Evolutionary conservation across 1,140 invertebrate species (phyloP).

Genomic region (Lysiphlebus fabarum): DNA sequence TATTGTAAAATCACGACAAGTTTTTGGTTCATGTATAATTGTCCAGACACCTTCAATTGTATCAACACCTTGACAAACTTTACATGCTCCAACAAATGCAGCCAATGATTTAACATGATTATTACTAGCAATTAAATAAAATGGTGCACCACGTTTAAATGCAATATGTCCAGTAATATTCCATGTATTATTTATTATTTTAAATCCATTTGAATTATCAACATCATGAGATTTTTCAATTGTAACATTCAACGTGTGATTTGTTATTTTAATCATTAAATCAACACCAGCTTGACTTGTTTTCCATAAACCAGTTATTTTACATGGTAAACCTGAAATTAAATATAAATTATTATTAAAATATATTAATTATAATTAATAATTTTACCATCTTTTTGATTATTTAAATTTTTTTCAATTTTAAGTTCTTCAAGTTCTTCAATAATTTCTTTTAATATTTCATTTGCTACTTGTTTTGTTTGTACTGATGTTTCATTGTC

Average conservation of each 20-base stretch:
- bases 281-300: constrained; percentile 34
- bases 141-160: constrained; percentile 34
- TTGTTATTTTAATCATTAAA: constrained; percentile 36
- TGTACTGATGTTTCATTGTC: constrained; percentile 22
- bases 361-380: constrained; percentile 12
- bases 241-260: constrained; percentile 31
- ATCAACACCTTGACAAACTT: constrained; percentile 39
- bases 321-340: constrained; percentile 37
- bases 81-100: constrained; percentile 38
- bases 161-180: constrained; percentile 36
- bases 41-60: constrained; percentile 41
- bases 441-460: constrained; percentile 37
- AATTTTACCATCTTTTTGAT: constrained; percentile 25
- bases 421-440: constrained; percentile 37
- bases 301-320: constrained; percentile 38
- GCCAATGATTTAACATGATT: constrained; percentile 36
- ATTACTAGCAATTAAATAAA: constrained; percentile 33
- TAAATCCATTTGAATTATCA: constrained; percentile 13
- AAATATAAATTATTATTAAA: too few relatives aligned
- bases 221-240: constrained; percentile 25
- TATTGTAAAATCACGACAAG: constrained; percentile 37
- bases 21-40: constrained; percentile 30
- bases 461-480: constrained; percentile 36
- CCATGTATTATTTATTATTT: constrained; percentile 34
- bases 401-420: constrained; percentile 19